Evolutionary conservation across 2,113 vertebrate species (phyloP).

Genomic region (Pelecanus crispus): DNA sequence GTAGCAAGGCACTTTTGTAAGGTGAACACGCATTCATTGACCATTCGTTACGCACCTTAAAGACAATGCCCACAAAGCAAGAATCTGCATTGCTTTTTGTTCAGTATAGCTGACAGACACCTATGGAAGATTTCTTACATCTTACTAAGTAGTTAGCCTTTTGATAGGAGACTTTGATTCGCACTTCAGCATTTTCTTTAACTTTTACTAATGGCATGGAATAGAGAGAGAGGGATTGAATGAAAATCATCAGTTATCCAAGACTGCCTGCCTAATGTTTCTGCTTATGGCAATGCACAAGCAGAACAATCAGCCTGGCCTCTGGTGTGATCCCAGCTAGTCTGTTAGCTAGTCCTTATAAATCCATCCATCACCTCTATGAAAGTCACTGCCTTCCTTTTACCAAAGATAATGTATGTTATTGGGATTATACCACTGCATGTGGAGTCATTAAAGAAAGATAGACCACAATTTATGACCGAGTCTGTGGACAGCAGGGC

Average conservation of each 20-base stretch:
- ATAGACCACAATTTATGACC: conserved; percentile 73
- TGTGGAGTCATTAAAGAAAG: conserved; percentile 69
- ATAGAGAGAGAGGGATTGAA: background rate
- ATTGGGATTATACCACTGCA: conserved; percentile 66
- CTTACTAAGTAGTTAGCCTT: background rate
- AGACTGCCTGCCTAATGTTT: background rate
- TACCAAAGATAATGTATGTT: conserved; percentile 71
- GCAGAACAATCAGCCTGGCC: conserved; percentile 21
- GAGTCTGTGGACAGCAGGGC: conserved; percentile 59
- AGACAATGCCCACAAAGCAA: background rate
- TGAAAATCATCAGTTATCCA: conserved; percentile 53
- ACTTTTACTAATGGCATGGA: background rate
- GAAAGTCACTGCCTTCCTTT: conserved; percentile 65
- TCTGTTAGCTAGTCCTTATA: conserved; percentile 53
- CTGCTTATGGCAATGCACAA: background rate
- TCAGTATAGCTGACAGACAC: background rate
- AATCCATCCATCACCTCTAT: conserved; percentile 61
- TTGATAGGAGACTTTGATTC: background rate
- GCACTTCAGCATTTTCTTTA: background rate
- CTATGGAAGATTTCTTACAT: background rate
- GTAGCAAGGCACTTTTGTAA: background rate
- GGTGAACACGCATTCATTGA: background rate
- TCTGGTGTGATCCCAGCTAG: conserved; percentile 45
- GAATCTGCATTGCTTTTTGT: background rate
- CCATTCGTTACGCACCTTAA: background rate